Base-by-base conservation (phyloP, 1,140 invertebrate species). In the Pachyrhynchus sulphureomaculatus region DNA sequence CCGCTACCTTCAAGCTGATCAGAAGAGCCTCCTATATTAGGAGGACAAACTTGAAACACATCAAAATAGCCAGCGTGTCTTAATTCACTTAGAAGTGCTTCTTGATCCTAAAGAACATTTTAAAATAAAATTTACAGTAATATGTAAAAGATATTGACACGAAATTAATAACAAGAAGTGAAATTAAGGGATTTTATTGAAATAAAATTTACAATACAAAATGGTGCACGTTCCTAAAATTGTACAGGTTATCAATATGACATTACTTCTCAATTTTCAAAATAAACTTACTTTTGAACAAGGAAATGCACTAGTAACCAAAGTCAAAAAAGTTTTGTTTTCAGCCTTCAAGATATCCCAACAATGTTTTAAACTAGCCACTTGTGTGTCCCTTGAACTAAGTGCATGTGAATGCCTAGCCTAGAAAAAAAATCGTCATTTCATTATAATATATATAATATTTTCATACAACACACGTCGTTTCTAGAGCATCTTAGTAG, bases 261-360 rank as follows among this genome's bases (percentile, higher is more conserved):
- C n/a, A n/a, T n/a, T n/a, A n/a, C n/a, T n/a, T n/a, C n/a, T n/a
- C n/a, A n/a, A n/a, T n/a, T n/a, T n/a, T n/a, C n/a, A n/a, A n/a
- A 29, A 29, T 48, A 12, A 48, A 29, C 26, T 32, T 44, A 59
- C 56, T 34, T 93, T 94, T 39, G 86, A 78, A 53, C 88, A 88
- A 1, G 94, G 93, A 81, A 97, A 97, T 36, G 92, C 90, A 54
- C 92, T 92, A 2, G 93, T 96, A 5, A 96, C 93, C 23, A 96
- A 81, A 21, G 93, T 93, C 3, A 94, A 82, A 76, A 96, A 97
- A 41, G 88, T 88, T 74, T 89, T 90, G 73, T 90, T 92, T 78
- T 96, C 92, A 74, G 87, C 88, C 78, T 93, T 93, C 65, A 96
- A 80, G 62, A 91, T 92, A 76, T 96, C 92, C 92, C 93, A 96